A percentile compares a stretch with the other conserved stretches of the same genome.
Conservation (phyloP, 2,113 vertebrate genomes). For the Chionodraco myersi region DNA sequence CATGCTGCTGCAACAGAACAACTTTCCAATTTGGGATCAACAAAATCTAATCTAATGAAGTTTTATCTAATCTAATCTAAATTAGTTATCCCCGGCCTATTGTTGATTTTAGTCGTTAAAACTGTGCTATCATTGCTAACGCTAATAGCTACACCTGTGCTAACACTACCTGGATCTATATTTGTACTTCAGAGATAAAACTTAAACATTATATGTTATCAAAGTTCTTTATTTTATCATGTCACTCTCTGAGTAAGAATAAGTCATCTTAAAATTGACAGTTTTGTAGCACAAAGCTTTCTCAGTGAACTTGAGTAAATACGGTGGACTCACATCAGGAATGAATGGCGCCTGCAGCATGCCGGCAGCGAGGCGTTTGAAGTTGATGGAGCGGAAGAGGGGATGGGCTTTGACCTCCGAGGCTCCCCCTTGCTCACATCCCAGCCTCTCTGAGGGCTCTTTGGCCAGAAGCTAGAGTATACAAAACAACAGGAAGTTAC, state of each 20-base stretch:
- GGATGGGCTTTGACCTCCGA: conserved; percentile 92
- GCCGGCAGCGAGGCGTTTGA: conserved; percentile 94
- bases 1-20: too few relatives aligned
- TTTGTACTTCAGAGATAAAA: too few relatives aligned
- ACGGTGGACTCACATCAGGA: conserved; percentile 89
- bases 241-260: neutral
- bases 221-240: neutral
- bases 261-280: too few relatives aligned
- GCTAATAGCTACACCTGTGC: neutral
- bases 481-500: neutral
- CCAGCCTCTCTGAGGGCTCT: conserved; percentile 90
- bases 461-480: conserved; percentile 90
- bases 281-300: neutral
- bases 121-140: neutral
- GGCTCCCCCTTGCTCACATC: conserved; percentile 89
- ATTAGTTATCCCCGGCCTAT: too few relatives aligned
- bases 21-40: too few relatives aligned
- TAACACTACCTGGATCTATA: too few relatives aligned
- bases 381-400: conserved; percentile 94
- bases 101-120: too few relatives aligned
- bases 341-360: conserved; percentile 94
- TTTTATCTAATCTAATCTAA: too few relatives aligned
- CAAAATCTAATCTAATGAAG: too few relatives aligned
- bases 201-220: too few relatives aligned
- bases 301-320: neutral